Evolutionary conservation across 2,113 vertebrate species (phyloP).

Genomic region (Apteryx owenii): DNA sequence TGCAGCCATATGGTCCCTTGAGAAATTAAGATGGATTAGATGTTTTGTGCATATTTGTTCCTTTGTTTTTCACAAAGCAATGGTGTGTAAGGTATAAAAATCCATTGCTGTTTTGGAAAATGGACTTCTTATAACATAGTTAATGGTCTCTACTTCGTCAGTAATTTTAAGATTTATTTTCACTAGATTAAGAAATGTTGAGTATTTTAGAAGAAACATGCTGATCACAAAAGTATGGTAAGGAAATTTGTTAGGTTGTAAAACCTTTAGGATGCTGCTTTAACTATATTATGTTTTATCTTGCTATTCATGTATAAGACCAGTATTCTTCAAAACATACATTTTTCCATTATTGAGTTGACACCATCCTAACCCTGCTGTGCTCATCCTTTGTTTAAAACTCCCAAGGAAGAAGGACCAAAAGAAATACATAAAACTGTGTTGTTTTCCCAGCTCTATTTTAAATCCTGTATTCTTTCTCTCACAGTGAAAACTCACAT

Average conservation of each 20-base stretch:
- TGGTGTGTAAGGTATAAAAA: slow-evolving; percentile 38
- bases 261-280: neutral
- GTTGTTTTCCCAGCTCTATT: neutral
- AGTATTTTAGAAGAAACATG: neutral
- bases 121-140: neutral
- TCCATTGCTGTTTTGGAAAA: neutral
- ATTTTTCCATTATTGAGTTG: neutral
- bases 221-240: neutral
- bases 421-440: neutral
- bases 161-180: slow-evolving; percentile 22
- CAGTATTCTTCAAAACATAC: neutral
- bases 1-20: neutral
- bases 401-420: neutral
- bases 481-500: slow-evolving; percentile 92
- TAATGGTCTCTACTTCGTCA: neutral
- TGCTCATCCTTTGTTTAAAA: neutral
- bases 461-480: slow-evolving; percentile 34
- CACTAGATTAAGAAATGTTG: neutral
- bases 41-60: slow-evolving; percentile 15
- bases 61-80: slow-evolving; percentile 34
- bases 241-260: neutral
- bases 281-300: neutral
- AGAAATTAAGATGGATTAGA: slow-evolving; percentile 61
- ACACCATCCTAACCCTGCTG: neutral
- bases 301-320: neutral